Evolutionary conservation across 2,797 vertebrate genomes (phyloP).

Genomic region (Helicolenus hilgendorfi): DNA sequence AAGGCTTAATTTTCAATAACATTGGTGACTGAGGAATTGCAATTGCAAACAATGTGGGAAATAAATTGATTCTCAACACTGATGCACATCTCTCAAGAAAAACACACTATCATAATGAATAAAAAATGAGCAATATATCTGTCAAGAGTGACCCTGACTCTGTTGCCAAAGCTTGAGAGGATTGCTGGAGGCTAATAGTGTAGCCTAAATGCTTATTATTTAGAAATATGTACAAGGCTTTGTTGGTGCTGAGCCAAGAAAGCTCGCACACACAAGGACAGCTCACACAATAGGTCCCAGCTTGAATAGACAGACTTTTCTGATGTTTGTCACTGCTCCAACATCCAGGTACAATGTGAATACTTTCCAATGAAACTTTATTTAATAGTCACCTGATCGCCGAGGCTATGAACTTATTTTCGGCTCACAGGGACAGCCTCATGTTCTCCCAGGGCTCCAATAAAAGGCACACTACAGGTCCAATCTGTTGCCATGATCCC

Average conservation of each 20-base stretch:
- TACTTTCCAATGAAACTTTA: conserved; percentile 16
- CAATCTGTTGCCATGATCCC: neutral
- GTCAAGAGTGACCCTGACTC: neutral
- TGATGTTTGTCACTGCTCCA: neutral
- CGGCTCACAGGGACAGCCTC: neutral
- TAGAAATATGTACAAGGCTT: neutral
- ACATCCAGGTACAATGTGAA: neutral
- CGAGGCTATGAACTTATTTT: conserved; percentile 5
- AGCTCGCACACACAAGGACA: neutral
- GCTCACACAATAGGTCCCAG: neutral
- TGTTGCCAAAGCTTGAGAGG: neutral
- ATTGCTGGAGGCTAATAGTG: neutral
- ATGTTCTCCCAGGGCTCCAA: neutral
- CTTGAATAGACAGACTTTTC: neutral
- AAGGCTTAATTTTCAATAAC: neutral
- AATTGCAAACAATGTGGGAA: neutral
- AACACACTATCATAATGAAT: neutral
- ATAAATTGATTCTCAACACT: neutral
- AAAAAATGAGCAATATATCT: conserved; percentile 7
- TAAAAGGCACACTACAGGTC: neutral
- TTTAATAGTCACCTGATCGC: neutral
- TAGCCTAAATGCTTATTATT: neutral
- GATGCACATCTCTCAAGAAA: neutral
- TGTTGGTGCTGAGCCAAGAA: neutral
- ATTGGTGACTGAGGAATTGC: neutral